These are phyloP conservation scores for Ptilorrhoa leucosticta DNA, from an alignment of 2,113 vertebrate species.

Conservation along the genomic window DNA sequence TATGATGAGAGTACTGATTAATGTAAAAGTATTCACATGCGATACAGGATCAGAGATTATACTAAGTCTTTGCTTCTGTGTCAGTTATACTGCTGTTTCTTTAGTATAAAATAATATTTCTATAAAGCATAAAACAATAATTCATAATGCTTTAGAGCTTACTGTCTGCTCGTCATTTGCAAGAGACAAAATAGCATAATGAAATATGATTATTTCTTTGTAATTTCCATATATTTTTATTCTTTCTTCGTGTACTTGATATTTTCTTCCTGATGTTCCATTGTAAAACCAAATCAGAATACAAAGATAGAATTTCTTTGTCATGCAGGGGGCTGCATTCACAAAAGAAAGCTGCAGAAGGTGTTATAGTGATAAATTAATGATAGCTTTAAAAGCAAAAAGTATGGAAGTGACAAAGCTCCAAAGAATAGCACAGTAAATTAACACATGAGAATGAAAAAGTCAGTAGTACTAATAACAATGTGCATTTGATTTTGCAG, in stretches of 20 bases:
- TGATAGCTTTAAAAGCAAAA: slow-evolving; percentile 50
- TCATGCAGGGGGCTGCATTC: neutral
- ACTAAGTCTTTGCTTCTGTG: neutral
- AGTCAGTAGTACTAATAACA: slow-evolving; percentile 17
- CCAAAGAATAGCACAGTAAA: slow-evolving; percentile 18
- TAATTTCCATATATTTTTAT: neutral
- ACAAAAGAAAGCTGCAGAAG: slow-evolving; percentile 25
- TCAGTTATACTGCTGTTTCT: neutral
- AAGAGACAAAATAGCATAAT: neutral
- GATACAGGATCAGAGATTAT: neutral
- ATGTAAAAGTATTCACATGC: neutral
- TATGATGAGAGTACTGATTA: neutral
- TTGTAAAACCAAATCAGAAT: neutral
- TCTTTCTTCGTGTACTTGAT: neutral
- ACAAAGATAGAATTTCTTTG: slow-evolving; percentile 12
- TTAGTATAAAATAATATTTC: neutral
- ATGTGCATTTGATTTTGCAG: slow-evolving; percentile 22
- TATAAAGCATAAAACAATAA: slow-evolving; percentile 14
- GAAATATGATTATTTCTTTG: neutral
- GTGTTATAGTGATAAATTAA: slow-evolving; percentile 61
- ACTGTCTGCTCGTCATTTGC: neutral
- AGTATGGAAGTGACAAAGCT: slow-evolving; percentile 49
- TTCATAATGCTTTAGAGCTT: slow-evolving; percentile 3
- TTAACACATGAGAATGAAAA: slow-evolving; percentile 23
- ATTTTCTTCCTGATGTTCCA: neutral